Conservation (phyloP, 2,888 invertebrate species). For the Laspeyria flexula region DNA sequence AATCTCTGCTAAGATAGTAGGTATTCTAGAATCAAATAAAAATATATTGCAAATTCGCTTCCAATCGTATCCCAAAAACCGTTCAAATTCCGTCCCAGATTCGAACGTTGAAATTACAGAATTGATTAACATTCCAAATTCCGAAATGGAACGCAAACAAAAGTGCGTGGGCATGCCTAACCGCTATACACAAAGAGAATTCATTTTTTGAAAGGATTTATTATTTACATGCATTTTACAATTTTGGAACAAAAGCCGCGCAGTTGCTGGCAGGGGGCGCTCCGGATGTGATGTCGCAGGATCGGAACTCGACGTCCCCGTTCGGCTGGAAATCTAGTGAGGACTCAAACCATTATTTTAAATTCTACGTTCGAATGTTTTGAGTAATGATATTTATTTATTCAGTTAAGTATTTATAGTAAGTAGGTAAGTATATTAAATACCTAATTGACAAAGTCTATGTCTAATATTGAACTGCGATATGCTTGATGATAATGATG, state of each 20-base stretch:
- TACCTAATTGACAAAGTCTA: too few species aligned
- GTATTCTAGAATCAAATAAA: background rate
- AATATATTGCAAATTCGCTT: background rate
- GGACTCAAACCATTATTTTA: constrained; percentile 23
- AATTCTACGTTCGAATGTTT: constrained; percentile 6
- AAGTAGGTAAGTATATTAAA: too few species aligned
- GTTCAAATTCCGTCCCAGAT: constrained; percentile 1
- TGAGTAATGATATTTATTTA: background rate
- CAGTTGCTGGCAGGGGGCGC: constrained; percentile 26
- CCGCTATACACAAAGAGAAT: background rate
- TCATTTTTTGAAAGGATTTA: constrained; percentile 40
- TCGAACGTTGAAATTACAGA: background rate
- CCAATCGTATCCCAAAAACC: background rate
- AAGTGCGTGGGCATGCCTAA: background rate
- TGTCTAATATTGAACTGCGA: too few species aligned
- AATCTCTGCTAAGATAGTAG: too few species aligned
- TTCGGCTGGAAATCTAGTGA: constrained; percentile 34
- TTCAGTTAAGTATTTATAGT: too few species aligned
- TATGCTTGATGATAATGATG: too few species aligned
- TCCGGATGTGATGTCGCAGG: constrained; percentile 48
- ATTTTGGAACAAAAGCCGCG: constrained; percentile 46
- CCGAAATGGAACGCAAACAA: background rate
- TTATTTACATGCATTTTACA: constrained; percentile 52
- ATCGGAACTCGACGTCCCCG: constrained; percentile 48
- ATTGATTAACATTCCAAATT: background rate